Base-by-base conservation (phyloP, 2,797 vertebrate species). In the Adrianichthys oophorus region DNA sequence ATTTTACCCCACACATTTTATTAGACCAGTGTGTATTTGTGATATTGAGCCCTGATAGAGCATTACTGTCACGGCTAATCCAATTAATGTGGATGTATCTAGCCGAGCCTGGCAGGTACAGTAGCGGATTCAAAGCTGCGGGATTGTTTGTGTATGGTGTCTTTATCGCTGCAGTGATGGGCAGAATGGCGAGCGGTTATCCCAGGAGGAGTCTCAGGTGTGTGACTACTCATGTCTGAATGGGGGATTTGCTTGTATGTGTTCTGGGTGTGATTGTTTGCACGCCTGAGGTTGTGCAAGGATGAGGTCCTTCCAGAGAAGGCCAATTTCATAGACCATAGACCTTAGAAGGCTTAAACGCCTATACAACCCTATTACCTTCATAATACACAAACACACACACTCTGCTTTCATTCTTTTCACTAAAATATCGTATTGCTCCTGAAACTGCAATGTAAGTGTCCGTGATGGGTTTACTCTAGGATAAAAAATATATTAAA, bases 71-170 rank as follows among this genome's bases (percentile, higher is more conserved):
- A 83, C 15, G 81, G 89, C 80, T 95, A 94, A 95, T 94, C 93
- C 93, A 95, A 95, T 96, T 95, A 95, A 90, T 83, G 70, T 80
- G 89, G 87, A 86, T 89, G 89, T 89, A 89, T 93, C 75, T 61
- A 41, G 65, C 51, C 2, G 24, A 74, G 80, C 66, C 59, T 47
- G 16, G 62, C 61, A 81, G 78, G 80, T 71, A 71, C 7, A 18
- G 49, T 76, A 77, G 56, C n/a, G 54, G 53, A 66, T 32, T 32
- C 32, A 32, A 12, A 12, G 32, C 32, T 32, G 8, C 32, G 8
- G 32, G 32, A 32, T 32, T 32, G 32, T 32, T 8, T 32, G 32
- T 12, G 8, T 32, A 32, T 2, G 52, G 67, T 69, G 70, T 75
- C 79, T 89, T 83, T 78, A 86, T 84, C 76, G 59, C 46, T 15